Evolutionary conservation across 2,113 vertebrate species (phyloP).

Genomic region (Cyphotilapia sp.): DNA sequence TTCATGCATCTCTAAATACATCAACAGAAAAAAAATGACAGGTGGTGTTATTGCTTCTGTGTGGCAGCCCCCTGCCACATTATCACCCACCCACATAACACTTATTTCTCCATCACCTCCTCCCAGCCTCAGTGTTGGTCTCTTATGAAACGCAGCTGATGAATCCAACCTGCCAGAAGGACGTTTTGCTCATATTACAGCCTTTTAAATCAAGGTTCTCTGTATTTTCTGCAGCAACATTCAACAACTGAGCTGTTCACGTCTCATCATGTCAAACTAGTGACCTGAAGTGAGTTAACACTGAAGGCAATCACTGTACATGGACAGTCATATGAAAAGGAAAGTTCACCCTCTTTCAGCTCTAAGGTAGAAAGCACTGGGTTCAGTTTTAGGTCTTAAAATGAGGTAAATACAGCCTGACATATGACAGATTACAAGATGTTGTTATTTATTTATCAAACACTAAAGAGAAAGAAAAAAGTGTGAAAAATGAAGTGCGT

Average conservation of each 20-base stretch:
- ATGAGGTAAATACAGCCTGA: not conserved
- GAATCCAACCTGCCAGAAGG: not conserved
- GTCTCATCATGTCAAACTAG: not conserved
- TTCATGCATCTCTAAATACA: not conserved
- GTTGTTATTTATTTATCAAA: not conserved
- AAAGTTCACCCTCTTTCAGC: not conserved
- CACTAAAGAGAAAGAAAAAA: not conserved
- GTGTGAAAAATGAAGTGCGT: not conserved
- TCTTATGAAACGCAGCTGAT: not conserved
- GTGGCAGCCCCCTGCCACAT: not conserved
- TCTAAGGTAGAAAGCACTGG: not conserved
- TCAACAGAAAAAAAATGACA: not conserved
- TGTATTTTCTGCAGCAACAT: not conserved
- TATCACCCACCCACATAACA: slow-evolving; percentile 24
- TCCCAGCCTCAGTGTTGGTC: not conserved
- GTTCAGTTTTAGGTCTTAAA: not conserved
- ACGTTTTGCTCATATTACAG: not conserved
- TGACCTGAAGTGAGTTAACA: not conserved
- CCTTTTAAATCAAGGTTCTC: not conserved
- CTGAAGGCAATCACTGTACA: not conserved
- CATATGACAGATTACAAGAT: not conserved
- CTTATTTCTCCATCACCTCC: slow-evolving; percentile 6
- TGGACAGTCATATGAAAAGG: not conserved
- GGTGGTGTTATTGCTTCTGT: slow-evolving; percentile 12
- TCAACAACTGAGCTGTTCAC: not conserved